Conservation (phyloP, 2,888 invertebrate genomes). For the Parapristionchus giblindavisi region DNA sequence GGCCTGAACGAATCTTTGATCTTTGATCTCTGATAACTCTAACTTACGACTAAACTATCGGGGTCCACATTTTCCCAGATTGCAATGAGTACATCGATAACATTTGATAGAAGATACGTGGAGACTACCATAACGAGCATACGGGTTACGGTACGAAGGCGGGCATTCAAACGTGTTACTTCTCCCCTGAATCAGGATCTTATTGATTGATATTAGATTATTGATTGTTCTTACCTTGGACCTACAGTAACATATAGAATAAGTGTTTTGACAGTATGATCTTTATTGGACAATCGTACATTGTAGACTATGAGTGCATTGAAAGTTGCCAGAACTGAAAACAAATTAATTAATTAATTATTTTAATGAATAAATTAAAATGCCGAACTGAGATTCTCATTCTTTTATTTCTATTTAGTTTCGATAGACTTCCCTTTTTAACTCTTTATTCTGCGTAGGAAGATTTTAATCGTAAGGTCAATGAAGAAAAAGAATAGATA, state of each 20-base stretch:
- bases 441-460: too few species aligned
- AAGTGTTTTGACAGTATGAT: constrained; percentile 62
- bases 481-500: too few species aligned
- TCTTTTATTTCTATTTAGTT: too few species aligned
- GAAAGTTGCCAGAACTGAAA: constrained; percentile 63
- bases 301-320: constrained; percentile 63
- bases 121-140: constrained; percentile 61
- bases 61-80: constrained; percentile 48
- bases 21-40: not conserved
- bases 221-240: constrained; percentile 48
- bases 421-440: too few species aligned
- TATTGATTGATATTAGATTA: not conserved
- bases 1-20: constrained; percentile 1
- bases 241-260: constrained; percentile 64
- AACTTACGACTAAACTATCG: constrained; percentile 12
- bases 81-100: constrained; percentile 56
- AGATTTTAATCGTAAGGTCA: too few species aligned
- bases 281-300: constrained; percentile 57
- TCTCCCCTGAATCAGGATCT: constrained; percentile 59
- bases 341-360: not conserved
- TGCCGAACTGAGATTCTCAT: too few species aligned
- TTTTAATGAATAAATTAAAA: not conserved
- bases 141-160: constrained; percentile 55
- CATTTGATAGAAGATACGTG: constrained; percentile 52
- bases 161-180: constrained; percentile 49